Conservation (phyloP, 1,140 invertebrate species). For the Neelides sp. region DNA sequence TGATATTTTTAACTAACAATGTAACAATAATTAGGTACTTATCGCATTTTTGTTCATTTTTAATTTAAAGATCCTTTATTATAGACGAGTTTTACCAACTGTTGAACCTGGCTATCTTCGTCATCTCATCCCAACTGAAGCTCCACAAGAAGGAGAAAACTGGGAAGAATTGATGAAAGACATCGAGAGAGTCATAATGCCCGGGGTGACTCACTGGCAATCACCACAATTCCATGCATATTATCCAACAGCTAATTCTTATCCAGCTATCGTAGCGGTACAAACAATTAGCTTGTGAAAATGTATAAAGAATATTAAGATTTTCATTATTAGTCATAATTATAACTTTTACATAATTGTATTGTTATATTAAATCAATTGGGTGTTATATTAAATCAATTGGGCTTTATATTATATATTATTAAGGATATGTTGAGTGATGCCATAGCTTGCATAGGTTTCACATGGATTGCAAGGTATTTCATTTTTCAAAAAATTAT, state of each 20-base stretch:
- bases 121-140: constrained; percentile 63
- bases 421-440: constrained; percentile 90
- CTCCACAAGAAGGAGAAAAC: constrained; percentile 64
- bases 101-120: constrained; percentile 73
- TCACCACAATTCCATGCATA: constrained; percentile 95
- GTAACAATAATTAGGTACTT: too few relatives aligned
- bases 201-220: constrained; percentile 60
- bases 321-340: too few relatives aligned
- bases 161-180: constrained; percentile 85
- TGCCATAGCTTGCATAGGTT: constrained; percentile 81
- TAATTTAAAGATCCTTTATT: constrained; percentile 37
- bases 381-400: too few relatives aligned
- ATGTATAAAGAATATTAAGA: too few relatives aligned
- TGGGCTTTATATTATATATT: too few relatives aligned
- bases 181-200: constrained; percentile 86
- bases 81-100: constrained; percentile 61
- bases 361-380: too few relatives aligned
- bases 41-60: too few relatives aligned
- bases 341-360: too few relatives aligned
- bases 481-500: too few relatives aligned
- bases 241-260: constrained; percentile 93
- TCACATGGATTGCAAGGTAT: constrained; percentile 79
- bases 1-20: not conserved
- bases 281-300: too few relatives aligned
- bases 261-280: constrained; percentile 73